These are phyloP conservation scores for Sylvilagus floridanus DNA, from an alignment of 2,797 vertebrate species.

Conservation along the genomic window DNA sequence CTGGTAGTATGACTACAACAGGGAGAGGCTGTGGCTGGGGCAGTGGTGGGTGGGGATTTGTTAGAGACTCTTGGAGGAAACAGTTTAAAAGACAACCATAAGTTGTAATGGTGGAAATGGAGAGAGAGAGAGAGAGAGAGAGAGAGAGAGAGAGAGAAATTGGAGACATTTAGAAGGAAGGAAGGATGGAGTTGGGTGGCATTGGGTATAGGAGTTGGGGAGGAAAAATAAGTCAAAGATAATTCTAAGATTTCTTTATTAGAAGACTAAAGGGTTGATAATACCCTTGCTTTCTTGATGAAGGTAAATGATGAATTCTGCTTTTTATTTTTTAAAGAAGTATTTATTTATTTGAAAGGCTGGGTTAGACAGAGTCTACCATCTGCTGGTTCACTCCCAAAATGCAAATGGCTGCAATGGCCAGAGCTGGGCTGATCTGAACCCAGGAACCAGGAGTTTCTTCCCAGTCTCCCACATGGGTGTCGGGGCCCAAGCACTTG, in stretches of 20 bases:
- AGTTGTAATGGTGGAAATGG: neutral
- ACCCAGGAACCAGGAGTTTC: too few species aligned
- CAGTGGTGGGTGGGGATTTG: neutral
- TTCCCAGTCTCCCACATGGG: too few species aligned
- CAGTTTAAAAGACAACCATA: neutral
- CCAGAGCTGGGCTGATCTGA: too few species aligned
- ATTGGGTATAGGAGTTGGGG: neutral
- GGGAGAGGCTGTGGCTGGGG: neutral
- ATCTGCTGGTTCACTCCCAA: too few species aligned
- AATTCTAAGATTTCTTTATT: neutral
- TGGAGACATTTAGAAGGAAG: slow-evolving; percentile 25
- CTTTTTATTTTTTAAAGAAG: neutral
- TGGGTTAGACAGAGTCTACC: too few species aligned
- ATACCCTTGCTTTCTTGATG: neutral
- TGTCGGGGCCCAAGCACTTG: too few species aligned
- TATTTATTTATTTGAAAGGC: too few species aligned
- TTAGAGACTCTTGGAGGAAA: neutral
- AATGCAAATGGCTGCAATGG: too few species aligned
- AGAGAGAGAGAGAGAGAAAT: neutral
- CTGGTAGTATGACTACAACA: neutral
- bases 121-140: neutral
- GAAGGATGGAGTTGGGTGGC: neutral
- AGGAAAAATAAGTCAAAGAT: neutral
- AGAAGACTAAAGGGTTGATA: neutral
- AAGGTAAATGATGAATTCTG: neutral